phyloP scores from a whole-genome alignment of 92 coral and sea anemone species.

The Epizoanthus scotinus region DNA sequence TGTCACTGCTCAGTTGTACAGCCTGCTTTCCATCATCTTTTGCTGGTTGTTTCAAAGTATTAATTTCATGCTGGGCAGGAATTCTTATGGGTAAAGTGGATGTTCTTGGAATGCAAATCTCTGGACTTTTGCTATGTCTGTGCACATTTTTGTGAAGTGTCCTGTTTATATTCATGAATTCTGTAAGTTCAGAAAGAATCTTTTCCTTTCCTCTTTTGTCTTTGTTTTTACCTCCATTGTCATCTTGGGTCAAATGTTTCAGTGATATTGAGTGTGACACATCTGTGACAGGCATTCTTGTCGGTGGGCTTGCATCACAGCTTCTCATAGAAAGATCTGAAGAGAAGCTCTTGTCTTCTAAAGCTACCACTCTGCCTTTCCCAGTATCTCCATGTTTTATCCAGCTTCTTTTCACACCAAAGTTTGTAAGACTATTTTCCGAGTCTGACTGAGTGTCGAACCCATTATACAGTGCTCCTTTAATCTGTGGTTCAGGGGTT shows the following conservation, averaged over 20 bases:
- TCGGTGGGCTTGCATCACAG: neutral
- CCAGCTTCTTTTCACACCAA: constrained; percentile 38
- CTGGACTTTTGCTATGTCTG: neutral
- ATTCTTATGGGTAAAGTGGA: neutral
- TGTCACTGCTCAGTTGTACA: neutral
- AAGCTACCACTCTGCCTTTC: neutral
- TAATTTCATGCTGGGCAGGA: neutral
- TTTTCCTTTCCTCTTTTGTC: constrained; percentile 66
- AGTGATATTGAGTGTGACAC: neutral
- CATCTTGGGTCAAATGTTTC: constrained; percentile 7
- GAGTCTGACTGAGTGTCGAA: constrained; percentile 82
- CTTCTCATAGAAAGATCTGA: constrained; percentile 1
- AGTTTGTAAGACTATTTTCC: constrained; percentile 63
- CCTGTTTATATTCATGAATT: constrained; percentile 57
- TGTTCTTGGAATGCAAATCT: neutral
- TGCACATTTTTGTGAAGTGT: neutral
- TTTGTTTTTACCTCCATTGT: constrained; percentile 31
- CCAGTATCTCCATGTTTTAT: constrained; percentile 32
- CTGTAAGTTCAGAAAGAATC: constrained; percentile 78
- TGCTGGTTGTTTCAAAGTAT: neutral
- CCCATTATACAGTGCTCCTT: constrained; percentile 85
- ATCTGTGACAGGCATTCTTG: neutral
- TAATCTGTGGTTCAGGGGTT: constrained; percentile 84
- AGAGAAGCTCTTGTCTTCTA: neutral
- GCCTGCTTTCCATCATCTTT: neutral